These are phyloP conservation scores for Agriopis leucophaearia DNA, from an alignment of 2,888 invertebrate genomes.

Conservation along the genomic window DNA sequence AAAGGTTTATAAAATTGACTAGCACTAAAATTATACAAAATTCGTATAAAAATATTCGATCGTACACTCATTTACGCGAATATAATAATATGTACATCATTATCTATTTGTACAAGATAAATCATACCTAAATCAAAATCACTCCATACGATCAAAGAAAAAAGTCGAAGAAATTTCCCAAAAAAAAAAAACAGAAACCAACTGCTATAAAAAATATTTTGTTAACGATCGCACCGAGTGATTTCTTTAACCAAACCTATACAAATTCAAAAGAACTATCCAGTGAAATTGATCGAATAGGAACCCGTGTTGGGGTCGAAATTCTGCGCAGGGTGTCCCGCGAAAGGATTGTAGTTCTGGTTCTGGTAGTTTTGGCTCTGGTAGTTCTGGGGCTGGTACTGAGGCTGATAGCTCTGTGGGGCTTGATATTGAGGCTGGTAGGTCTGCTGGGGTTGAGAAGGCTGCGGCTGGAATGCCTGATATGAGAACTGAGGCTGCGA, in stretches of 20 bases:
- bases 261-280: conserved; percentile 63
- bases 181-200: not conserved
- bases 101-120: conserved; percentile 37
- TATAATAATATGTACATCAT: conserved; percentile 13
- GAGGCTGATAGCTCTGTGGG: conserved; percentile 46
- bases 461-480: conserved; percentile 71
- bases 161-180: not conserved
- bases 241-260: conserved; percentile 32
- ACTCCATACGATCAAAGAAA: conserved; percentile 18
- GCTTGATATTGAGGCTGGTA: conserved; percentile 61
- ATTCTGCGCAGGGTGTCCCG: conserved; percentile 90
- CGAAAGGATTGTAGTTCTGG: conserved; percentile 81
- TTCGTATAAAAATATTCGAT: conserved; percentile 50
- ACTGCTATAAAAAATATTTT: conserved; percentile 5
- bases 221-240: conserved; percentile 5
- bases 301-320: conserved; percentile 91
- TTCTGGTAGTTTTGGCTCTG: conserved; percentile 68
- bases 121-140: conserved; percentile 18
- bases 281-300: conserved; percentile 91
- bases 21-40: conserved; percentile 64
- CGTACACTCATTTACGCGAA: conserved; percentile 22
- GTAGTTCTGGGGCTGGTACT: conserved; percentile 55
- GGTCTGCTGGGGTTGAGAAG: conserved; percentile 54
- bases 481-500: conserved; percentile 78
- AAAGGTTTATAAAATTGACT: conserved; percentile 60